phyloP scores from a whole-genome alignment of 1,140 invertebrate species.

The Latrodectus geometricus region DNA sequence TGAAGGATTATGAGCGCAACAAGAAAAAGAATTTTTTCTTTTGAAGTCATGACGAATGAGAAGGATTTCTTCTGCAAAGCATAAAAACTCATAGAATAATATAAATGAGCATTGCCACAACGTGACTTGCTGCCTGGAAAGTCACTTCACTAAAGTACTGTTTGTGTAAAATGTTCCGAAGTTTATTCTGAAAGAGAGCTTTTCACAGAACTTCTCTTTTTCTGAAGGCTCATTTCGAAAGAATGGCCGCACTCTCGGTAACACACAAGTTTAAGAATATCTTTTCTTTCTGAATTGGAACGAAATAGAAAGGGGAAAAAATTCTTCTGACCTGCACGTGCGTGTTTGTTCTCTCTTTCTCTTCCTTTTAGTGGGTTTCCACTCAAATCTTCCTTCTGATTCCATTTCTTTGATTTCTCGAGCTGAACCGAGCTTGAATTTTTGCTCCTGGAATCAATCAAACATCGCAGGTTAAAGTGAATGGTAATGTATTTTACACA shows the following conservation, averaged over 20 bases:
- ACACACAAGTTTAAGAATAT: neutral
- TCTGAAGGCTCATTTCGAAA: neutral
- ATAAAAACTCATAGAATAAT: neutral
- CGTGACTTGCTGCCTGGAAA: neutral
- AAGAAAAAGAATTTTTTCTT: neutral
- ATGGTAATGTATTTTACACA: too few species aligned
- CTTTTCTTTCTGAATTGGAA: neutral
- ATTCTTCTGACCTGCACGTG: neutral
- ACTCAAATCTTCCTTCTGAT: neutral
- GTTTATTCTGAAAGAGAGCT: conserved; percentile 1
- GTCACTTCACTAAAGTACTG: neutral
- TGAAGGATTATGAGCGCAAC: too few species aligned
- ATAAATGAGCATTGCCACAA: neutral
- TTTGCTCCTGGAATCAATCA: neutral
- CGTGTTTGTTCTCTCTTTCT: neutral
- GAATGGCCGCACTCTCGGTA: neutral
- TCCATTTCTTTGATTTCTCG: neutral
- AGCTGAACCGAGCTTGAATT: neutral
- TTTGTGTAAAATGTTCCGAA: conserved; percentile 1
- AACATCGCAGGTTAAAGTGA: neutral
- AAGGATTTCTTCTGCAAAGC: neutral
- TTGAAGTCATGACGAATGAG: neutral
- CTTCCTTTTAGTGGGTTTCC: neutral
- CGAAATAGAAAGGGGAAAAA: neutral
- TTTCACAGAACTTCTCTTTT: neutral